Evolutionary conservation across 2,888 invertebrate species (phyloP), one percentile per base, ranked within the genome.

Genomic region (Ptychoptera albimana): DNA sequence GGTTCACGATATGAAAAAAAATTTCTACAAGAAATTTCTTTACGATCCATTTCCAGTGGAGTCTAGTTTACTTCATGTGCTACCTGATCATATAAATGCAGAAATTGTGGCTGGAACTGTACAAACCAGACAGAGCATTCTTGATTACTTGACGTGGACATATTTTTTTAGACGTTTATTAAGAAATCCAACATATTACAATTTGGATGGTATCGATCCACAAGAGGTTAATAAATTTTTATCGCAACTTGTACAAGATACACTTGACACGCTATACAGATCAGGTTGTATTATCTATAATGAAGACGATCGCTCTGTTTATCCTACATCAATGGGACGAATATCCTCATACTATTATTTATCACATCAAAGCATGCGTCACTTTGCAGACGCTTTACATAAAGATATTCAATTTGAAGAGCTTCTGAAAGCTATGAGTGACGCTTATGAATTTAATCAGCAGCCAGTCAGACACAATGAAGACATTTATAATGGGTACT

Each of bases 31-130:
- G 61, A 94, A 94, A 62, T 99, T 98, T 69, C 69, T 99, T 0
- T 97, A 98, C 64, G 96, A 98, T 61, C 98, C 98, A 0, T 98
- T 99, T 68, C 98, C 98, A 0, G 97, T 99, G 0, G 98, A 98
- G 64, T 97, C 97, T 1, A 93, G 87, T 59, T 65, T 99, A 37
- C 68, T 96, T 7, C 77, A 79, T 45, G 96, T 93, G 0, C 61
- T 99, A 44, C 82, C 96, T 0, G 97, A 99, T 66, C 98, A 98
- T 65, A 72, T 97, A 50, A 98, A 98, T 66, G 98, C 98, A 0
- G 98, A 98, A 66, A 77, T 87, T 50, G 91, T 94, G 0, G 89
- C 96, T 16, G 94, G 93, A 44, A 96, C 94, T 0, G 85, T 99
- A n/a, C 77, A 78, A 51, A 82, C 82, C 0, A 92, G 88, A 59